A percentile compares a stretch with the other conserved stretches of the same genome.
phyloP scores from a whole-genome alignment of 2,888 invertebrate species.

The Oxytorus armatus region DNA sequence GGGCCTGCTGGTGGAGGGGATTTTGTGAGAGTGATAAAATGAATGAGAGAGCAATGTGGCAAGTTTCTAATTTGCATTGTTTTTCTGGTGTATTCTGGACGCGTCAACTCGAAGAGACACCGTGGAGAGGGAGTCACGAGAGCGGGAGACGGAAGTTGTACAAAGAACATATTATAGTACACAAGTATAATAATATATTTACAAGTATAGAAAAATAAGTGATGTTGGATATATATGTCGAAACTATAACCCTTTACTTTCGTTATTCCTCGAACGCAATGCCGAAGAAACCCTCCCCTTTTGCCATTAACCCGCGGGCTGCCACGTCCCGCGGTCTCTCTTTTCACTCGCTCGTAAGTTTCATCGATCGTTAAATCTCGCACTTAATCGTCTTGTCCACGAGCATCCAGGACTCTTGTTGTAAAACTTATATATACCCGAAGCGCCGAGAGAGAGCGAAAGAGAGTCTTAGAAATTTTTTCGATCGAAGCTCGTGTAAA shows the following conservation, averaged over 20 bases:
- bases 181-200: too few species aligned
- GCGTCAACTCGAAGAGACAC: too few species aligned
- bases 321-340: conserved; percentile 34
- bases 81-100: too few species aligned
- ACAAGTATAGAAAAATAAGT: too few species aligned
- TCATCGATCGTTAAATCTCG: conserved; percentile 82
- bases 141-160: too few species aligned
- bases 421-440: conserved; percentile 33
- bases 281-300: conserved; percentile 15
- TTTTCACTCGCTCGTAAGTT: conserved; percentile 70
- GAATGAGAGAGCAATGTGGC: too few species aligned
- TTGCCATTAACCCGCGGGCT: conserved; percentile 68
- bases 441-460: conserved; percentile 11
- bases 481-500: conserved; percentile 65
- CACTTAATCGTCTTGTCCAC: conserved; percentile 83
- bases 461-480: conserved; percentile 59
- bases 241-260: conserved; percentile 13
- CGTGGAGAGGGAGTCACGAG: too few species aligned
- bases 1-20: too few species aligned
- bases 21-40: too few species aligned
- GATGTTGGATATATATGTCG: too few species aligned
- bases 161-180: too few species aligned
- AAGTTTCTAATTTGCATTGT: too few species aligned
- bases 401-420: conserved; percentile 77
- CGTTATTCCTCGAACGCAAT: conserved; percentile 14